Percentiles rank a stretch among this genome's conserved stretches.
These are phyloP conservation scores for Sinella curviseta DNA, from an alignment of 1,140 invertebrate species.

Conservation along the genomic window DNA sequence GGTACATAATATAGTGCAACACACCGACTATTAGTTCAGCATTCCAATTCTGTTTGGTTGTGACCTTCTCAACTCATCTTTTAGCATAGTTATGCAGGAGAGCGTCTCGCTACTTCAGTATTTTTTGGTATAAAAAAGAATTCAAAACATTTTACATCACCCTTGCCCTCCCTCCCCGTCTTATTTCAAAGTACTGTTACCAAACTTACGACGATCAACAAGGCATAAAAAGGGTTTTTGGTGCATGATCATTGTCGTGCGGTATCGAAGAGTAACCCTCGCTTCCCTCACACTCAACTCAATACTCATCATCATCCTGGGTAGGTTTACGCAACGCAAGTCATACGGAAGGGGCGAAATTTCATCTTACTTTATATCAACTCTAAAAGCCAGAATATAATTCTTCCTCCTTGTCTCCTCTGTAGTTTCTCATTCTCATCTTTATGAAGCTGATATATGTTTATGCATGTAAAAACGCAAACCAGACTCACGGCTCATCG, in stretches of 20 bases:
- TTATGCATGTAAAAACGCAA: too few species aligned
- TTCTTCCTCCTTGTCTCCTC: not conserved
- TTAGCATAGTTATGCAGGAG: not conserved
- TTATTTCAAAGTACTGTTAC: not conserved
- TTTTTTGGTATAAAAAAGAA: not conserved
- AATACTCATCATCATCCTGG: too few species aligned
- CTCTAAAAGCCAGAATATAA: too few species aligned
- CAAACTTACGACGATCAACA: not conserved
- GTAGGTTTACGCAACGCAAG: too few species aligned
- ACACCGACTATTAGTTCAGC: not conserved
- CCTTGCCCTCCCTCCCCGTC: not conserved
- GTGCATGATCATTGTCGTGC: not conserved
- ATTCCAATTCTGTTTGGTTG: not conserved
- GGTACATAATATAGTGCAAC: too few species aligned
- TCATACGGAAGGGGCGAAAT: too few species aligned
- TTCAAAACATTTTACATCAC: not conserved
- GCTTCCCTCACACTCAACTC: too few species aligned
- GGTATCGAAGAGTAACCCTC: too few species aligned
- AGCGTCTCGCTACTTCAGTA: not conserved
- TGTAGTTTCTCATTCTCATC: too few species aligned
- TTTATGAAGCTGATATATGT: too few species aligned
- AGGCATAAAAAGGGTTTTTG: not conserved
- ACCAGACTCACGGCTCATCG: not conserved
- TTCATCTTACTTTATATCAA: too few species aligned
- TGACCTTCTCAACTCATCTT: constrained; percentile 4